These are phyloP conservation scores for Vulpes lagopus DNA, from an alignment of 2,113 vertebrate species.

Conservation along the genomic window DNA sequence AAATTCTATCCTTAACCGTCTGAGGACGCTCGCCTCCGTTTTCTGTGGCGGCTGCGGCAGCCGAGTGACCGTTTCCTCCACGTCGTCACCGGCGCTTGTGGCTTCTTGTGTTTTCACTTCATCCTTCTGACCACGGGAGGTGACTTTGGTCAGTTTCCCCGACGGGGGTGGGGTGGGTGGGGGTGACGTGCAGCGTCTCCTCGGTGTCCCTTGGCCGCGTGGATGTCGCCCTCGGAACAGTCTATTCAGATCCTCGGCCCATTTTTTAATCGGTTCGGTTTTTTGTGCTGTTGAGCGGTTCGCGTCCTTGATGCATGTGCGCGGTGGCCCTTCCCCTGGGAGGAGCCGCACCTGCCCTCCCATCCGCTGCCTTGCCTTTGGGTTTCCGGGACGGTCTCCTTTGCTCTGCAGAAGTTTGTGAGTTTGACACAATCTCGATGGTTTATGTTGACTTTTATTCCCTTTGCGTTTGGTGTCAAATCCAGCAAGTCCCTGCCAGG, in stretches of 20 bases:
- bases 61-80: background rate
- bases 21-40: background rate
- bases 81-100: background rate
- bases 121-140: background rate
- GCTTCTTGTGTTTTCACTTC: background rate
- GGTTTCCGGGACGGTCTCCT: background rate
- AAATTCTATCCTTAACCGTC: background rate
- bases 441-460: background rate
- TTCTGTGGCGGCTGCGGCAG: background rate
- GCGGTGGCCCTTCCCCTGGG: no score
- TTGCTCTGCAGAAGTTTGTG: background rate
- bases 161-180: background rate
- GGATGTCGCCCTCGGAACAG: background rate
- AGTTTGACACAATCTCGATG: background rate
- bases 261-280: background rate
- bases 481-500: background rate
- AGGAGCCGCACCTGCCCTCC: no score
- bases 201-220: background rate
- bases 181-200: background rate
- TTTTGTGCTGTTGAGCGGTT: background rate
- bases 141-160: background rate
- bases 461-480: background rate
- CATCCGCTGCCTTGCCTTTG: background rate
- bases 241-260: background rate
- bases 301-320: no score